Base-by-base conservation (phyloP, 2,888 invertebrate genomes). In the Drosophila cracens region DNA sequence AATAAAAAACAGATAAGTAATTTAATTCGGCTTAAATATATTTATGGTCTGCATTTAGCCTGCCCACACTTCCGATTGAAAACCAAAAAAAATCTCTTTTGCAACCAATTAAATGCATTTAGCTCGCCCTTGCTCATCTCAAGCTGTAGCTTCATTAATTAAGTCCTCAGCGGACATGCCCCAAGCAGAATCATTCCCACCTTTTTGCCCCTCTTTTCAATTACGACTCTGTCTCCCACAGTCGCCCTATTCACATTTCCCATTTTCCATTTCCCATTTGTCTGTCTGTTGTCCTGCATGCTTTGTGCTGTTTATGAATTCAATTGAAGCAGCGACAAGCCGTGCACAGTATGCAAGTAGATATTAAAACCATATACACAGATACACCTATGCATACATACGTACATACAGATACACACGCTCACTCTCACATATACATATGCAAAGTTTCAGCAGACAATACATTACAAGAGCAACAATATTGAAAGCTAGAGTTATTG, bases 301-400 rank as follows among this genome's bases (percentile, higher is more conserved):
- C 54, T 61, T 70, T 66, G 66, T 60, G 57, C 77, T 72, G 70
- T 80, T 74, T 74, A 54, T 79, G 71, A 80, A 76, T 86, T 74
- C 70, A 81, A 86, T 83, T 85, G 68, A 63, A 85, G 71, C 34
- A 61, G 66, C 59, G 46, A 54, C 43, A 51, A 34, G 67, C 65
- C 29, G 13, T 21, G 65, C 40, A 66, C 68, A 66, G 46, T 36
- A 36, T 43, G 43, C 43, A 43, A 65, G 36, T 33, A 40, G 36
- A 66, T 66, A 63, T 74, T 38, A 25, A 48, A 31, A 56, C 46
- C 65, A 73, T 56, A 60, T 58, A 60, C 59, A 58, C 43, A 52
- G 25, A 70, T 65, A 34, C 65, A 63, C 46, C 43, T 64, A 61
- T 64, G 27, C 27, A 27, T 49, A 18, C 18, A 27, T 18, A 49